These are phyloP conservation scores for Brotula barbata DNA, from an alignment of 2,797 vertebrate species.

Conservation along the genomic window DNA sequence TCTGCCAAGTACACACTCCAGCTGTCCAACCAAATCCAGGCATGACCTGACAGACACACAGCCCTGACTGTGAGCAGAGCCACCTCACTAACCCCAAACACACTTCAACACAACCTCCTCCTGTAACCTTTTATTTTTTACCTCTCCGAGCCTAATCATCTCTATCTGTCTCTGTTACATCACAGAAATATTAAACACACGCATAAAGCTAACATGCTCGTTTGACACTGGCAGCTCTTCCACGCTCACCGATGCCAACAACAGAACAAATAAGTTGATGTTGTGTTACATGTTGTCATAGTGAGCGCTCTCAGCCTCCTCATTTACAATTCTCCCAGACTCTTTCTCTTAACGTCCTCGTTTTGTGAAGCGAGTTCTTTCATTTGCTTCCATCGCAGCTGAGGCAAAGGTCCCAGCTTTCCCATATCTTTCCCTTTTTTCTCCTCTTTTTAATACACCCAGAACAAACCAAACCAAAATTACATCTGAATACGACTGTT, in stretches of 20 bases:
- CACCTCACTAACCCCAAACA: conserved; percentile 35
- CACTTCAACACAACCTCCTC: conserved; percentile 36
- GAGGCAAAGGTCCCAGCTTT: conserved; percentile 57
- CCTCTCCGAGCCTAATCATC: conserved; percentile 35
- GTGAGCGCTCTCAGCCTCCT: conserved; percentile 49
- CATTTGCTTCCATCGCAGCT: conserved; percentile 45
- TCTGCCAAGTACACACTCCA: conserved; percentile 67
- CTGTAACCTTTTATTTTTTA: conserved; percentile 38
- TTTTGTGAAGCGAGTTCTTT: conserved; percentile 54
- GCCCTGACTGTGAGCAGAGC: conserved; percentile 60
- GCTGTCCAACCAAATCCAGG: conserved; percentile 60
- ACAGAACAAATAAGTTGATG: conserved; percentile 64
- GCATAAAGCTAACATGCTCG: conserved; percentile 19
- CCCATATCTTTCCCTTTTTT: conserved; percentile 50
- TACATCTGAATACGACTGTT: not conserved
- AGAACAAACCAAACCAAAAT: not conserved
- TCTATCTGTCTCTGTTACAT: conserved; percentile 35
- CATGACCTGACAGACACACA: conserved; percentile 66
- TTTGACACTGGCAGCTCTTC: conserved; percentile 48
- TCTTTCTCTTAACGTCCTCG: conserved; percentile 32
- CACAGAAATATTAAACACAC: conserved; percentile 16
- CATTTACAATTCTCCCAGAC: conserved; percentile 52
- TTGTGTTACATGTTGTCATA: conserved; percentile 68
- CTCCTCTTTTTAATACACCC: conserved; percentile 3
- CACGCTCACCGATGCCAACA: conserved; percentile 49